Base-by-base conservation (phyloP, 2,888 invertebrate species). In the Gisinianus flammeolus region DNA sequence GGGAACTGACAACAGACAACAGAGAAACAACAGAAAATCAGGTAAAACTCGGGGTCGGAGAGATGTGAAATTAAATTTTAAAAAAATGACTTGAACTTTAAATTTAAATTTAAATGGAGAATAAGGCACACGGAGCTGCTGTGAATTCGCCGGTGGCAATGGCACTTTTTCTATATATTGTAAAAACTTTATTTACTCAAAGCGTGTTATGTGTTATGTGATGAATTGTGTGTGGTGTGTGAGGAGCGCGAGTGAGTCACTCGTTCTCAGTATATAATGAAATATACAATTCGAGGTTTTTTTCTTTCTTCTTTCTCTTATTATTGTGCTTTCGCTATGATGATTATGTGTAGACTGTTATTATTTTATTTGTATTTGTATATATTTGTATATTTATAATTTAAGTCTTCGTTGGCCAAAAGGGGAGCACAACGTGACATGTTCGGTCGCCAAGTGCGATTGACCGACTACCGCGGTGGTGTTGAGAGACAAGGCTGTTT, bases 371-470 rank as follows among this genome's bases (percentile, higher is more conserved):
- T 12, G 19, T 58, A 58, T 10, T 10, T 22, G n/a, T 22, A 56
- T 56, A 10, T 35, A 44, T 44, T 44, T 44, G 44, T 44, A 44
- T 44, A 44, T 16, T 2, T 44, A 44, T 44, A 44, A 44, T 16
- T 24, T 52, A 52, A 2, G 71, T 71, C 71, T 44, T 31, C 26
- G 52, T 52, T 56, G 56, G 28, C 56, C 56, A 71, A 56, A 71
- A 52, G 56, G 71, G 56, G 31, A 58, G 30, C 71, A 31, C 71
- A 71, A 28, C 26, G 54, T 71, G 71, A 71, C 71, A 71, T 71
- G 71, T 56, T 71, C 54, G 71, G 71, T 71, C 71, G 71, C 71
- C 58, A 28, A 71, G 22, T 71, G 71, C 71, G 71, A 71, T 52
- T 71, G 71, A 71, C 71, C 71, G 71, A 71, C 71, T 71, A 71